Evolutionary conservation across 2,797 vertebrate genomes (phyloP).

Genomic region (Silurus aristotelis): DNA sequence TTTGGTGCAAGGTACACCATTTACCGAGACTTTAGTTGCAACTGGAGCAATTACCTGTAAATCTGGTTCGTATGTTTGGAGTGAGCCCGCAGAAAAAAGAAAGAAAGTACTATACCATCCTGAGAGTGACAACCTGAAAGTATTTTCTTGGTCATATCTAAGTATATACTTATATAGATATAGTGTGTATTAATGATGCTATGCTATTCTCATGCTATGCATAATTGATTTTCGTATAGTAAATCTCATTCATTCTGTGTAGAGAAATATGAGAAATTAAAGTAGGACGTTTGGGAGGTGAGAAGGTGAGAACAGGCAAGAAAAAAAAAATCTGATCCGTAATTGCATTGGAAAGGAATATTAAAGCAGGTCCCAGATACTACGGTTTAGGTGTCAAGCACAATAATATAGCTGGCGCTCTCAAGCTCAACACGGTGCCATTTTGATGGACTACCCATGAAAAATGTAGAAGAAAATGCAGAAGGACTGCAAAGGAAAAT

Average conservation of each 20-base stretch:
- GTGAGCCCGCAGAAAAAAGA: not conserved
- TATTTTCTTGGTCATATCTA: not conserved
- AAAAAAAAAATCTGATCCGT: not conserved
- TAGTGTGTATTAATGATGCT: not conserved
- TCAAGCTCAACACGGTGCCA: not conserved
- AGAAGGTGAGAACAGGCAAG: not conserved
- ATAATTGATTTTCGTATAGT: not conserved
- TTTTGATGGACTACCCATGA: constrained; percentile 10
- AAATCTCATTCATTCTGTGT: not conserved
- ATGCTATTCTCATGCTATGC: not conserved
- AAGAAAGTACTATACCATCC: too few relatives aligned
- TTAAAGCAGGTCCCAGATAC: constrained; percentile 4
- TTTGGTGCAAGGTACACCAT: constrained; percentile 38
- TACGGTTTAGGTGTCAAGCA: not conserved
- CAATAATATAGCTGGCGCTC: not conserved
- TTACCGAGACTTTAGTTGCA: constrained; percentile 31
- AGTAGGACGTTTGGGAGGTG: not conserved
- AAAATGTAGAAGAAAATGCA: not conserved
- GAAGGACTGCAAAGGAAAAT: not conserved
- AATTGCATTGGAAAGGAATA: not conserved
- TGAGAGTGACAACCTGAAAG: not conserved
- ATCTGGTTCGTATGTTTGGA: constrained; percentile 6
- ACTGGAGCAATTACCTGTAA: constrained; percentile 14
- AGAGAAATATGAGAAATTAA: not conserved
- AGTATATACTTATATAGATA: not conserved